Base-by-base conservation (phyloP, 2,797 vertebrate species). In the Poecilia velifera region DNA sequence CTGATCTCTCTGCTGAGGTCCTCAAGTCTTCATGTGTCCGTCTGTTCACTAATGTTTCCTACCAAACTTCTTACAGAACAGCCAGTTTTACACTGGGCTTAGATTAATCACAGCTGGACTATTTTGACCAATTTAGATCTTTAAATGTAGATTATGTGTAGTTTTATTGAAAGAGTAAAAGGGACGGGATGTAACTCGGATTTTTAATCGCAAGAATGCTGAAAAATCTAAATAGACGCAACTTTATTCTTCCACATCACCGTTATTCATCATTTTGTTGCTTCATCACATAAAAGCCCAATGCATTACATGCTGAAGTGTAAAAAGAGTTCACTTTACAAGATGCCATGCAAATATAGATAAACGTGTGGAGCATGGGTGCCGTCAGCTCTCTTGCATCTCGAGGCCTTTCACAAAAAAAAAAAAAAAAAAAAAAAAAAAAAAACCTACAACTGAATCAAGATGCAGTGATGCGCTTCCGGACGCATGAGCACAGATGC, bases 271-370 rank as follows among this genome's bases (percentile, higher is more conserved):
- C 1, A 28, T 39, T 25, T 66, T 66, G 7, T 1, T 41, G 36
- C 8, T 66, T 22, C 12, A 25, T 41, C 7, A 41, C 34, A 68
- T 41, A 2, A 68, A 68, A 68, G 12, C 36, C 1, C 36, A 41
- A 41, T 39, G 20, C 36, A 68, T 41, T 20, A 25, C 34, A 12
- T 25, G 20, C 4, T 14, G 39, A 10, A 25, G 36, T 2, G 31
- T 66, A 28, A 66, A 68, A 68, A 68, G 3, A 39, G 20, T 7
- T 64, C 22, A 14, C 25, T 71, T 71, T 28, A 7, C 12, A n/a
- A 45, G 68, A 6, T 8, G 66, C 10, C 77, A 36, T 46, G 66
- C 59, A 89, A 88, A 88, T 59, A 62, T 62, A 84, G 76, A 86
- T 59, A 75, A 3, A 51, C 46, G 81, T 10, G 49, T 46, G 45